A percentile compares a stretch with the other conserved stretches of the same genome.
Conservation (phyloP, 1,140 invertebrate genomes). For the Diplogasteroides magnus region DNA sequence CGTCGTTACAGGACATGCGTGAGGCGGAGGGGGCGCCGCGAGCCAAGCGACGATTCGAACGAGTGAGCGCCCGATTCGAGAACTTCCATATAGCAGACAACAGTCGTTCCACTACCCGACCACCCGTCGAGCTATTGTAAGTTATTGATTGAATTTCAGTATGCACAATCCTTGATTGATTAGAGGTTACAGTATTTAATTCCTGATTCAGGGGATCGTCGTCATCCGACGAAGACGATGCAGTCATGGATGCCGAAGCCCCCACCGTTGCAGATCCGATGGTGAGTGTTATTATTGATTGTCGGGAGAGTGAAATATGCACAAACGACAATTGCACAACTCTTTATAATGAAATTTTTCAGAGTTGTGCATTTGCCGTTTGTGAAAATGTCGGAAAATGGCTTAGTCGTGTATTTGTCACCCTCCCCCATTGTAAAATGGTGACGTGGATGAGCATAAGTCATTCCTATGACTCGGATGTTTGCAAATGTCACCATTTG, state of each 20-base stretch:
- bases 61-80: constrained; percentile 1
- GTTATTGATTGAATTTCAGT: not conserved
- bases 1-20: not conserved
- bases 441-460: too few species aligned
- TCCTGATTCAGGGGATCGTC: constrained; percentile 1
- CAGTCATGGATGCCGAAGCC: not conserved
- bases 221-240: constrained; percentile 10
- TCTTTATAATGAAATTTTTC: too few species aligned
- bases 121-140: not conserved
- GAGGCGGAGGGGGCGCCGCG: not conserved
- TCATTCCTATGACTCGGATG: too few species aligned
- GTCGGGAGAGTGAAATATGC: too few species aligned
- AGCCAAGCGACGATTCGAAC: constrained; percentile 11
- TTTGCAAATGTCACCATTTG: too few species aligned
- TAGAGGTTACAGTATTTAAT: not conserved
- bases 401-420: too few species aligned
- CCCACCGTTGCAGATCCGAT: not conserved
- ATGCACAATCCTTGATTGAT: not conserved
- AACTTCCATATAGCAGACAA: constrained; percentile 7
- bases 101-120: not conserved
- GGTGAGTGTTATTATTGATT: too few species aligned
- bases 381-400: too few species aligned
- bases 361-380: too few species aligned
- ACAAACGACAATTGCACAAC: too few species aligned
- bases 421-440: too few species aligned